Base-by-base conservation (phyloP, 2,113 vertebrate genomes). In the Neoarius graeffei region DNA sequence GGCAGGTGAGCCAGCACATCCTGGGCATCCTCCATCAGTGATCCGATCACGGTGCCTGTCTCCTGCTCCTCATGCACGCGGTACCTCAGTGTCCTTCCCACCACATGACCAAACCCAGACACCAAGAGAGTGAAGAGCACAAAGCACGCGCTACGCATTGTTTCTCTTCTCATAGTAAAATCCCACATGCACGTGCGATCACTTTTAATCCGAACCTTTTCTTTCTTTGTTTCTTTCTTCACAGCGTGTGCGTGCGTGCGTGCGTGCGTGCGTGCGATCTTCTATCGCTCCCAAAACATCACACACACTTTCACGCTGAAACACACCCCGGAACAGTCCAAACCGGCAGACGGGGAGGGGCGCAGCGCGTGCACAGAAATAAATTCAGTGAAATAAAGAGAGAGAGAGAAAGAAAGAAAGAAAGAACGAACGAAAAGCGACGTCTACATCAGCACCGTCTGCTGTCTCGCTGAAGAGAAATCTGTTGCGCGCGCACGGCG, bases 31-130 rank as follows among this genome's bases (percentile, higher is more conserved):
- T 99, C 98, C 23, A 94, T 96, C 1, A 99, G 95, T 62, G 97
- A 95, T 0, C 97, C 96, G 66, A 99, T 96, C 0, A 99, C 97
- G 0, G 96, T 97, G 57, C 98, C 98, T 0, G 97, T 95, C 91
- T 95, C 96, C 92, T 99, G 98, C 92, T 99, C 98, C 94, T 99
- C 98, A 15, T 96, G 97, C 80, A 99, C 96, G 92, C 96, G 95
- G 93, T 99, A 99, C 92, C 96, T 97, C 86, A 99, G 87, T 27
- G 97, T 99, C 94, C 96, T 98, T 60, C 96, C 94, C 86, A 93
- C 69, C 42, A 85, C 96, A 84, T 89, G 86, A 93, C 20, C 89
- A 96, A 42, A 50, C 90, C 59, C 87, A 87, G 96, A 30, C 60
- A 90, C 48, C 77, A 85, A 17, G 56, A 77, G 69, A 56, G 54